Evolutionary conservation across 2,888 invertebrate genomes (phyloP), one percentile per base, ranked within the genome.

Genomic region (Harpalus rufipes): DNA sequence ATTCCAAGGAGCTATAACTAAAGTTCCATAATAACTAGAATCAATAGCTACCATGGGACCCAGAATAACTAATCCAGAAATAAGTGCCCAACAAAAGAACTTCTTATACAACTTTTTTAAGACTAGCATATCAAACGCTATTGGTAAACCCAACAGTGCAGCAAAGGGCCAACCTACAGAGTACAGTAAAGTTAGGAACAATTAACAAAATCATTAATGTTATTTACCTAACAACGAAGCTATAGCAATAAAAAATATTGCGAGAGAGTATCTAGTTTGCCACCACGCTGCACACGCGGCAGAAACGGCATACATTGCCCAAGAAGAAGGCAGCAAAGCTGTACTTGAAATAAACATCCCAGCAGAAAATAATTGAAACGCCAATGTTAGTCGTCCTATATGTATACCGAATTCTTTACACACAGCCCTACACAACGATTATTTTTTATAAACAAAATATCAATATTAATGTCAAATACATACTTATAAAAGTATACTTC

Each of bases 141-240:
- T 95, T 0, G 98, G 97, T 6, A 96, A 88, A 2, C 99, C 98
- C 18, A 99, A 92, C n/a, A 98, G 91, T 0, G 95, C 98, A 85
- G 98, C 97, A 93, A 99, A 99, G 0, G 99, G 99, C 99, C 99
- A 99, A 87, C 99, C 97, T 91, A 94, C 87, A 88, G 95, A 6
- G 39, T 12, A 63, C 39, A 39, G 56, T 41, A 18, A 63, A 63
- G n/a, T 63, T 10, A 59, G 3, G 10, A 63, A 7, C 7, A 5
- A 12, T 12, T 65, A 8, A 25, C 7, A 63, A 63, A 63, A 32
- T 63, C 68, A 16, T 78, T 74, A 85, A 25, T 0, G 18, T 25
- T 63, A 63, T 63, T 8, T 88, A 94, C 94, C 94, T 61, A 96
- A 91, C 83, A 96, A 89, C 0, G 97, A 93, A 41, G 97, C 96